Percentiles rank a stretch among this genome's conserved stretches.
phyloP scores from a whole-genome alignment of 2,113 vertebrate species.

The Eptatretus burgeri region DNA sequence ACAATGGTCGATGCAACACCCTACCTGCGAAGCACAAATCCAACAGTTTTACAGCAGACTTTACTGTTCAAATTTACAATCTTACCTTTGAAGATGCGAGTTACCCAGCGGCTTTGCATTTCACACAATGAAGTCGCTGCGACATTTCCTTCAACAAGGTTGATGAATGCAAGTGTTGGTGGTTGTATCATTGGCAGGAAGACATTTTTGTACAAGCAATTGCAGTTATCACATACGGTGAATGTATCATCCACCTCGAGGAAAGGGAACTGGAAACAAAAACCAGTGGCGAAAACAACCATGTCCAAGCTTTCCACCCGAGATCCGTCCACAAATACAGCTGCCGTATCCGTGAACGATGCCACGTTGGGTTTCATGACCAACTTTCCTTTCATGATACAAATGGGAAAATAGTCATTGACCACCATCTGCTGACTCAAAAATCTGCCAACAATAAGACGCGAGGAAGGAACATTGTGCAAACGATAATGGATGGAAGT shows the following conservation, averaged over 20 bases:
- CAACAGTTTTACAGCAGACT: too few species aligned
- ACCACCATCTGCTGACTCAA: slow-evolving; percentile 18
- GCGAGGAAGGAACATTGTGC: too few species aligned
- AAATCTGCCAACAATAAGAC: background rate
- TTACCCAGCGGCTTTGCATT: slow-evolving; percentile 53
- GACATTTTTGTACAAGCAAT: slow-evolving; percentile 30
- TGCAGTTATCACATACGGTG: slow-evolving; percentile 20
- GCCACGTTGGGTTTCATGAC: slow-evolving; percentile 30
- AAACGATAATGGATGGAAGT: too few species aligned
- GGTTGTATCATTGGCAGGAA: slow-evolving; percentile 31
- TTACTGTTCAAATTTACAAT: too few species aligned
- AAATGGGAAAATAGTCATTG: slow-evolving; percentile 42
- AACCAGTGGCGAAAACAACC: slow-evolving; percentile 56
- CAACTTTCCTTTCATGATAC: slow-evolving; percentile 34
- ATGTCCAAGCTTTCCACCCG: slow-evolving; percentile 28
- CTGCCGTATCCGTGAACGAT: slow-evolving; percentile 25
- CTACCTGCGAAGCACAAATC: too few species aligned
- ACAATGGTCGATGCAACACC: too few species aligned
- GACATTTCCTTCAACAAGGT: slow-evolving; percentile 28
- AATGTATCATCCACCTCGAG: slow-evolving; percentile 15
- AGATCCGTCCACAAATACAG: slow-evolving; percentile 41
- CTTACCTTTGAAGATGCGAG: slow-evolving; percentile 26
- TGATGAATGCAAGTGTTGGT: slow-evolving; percentile 39
- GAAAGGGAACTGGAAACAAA: slow-evolving; percentile 32
- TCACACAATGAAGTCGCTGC: slow-evolving; percentile 40